These are phyloP conservation scores for Caenorhabditis sulstoni DNA, from an alignment of 2,888 invertebrate genomes.

Conservation along the genomic window DNA sequence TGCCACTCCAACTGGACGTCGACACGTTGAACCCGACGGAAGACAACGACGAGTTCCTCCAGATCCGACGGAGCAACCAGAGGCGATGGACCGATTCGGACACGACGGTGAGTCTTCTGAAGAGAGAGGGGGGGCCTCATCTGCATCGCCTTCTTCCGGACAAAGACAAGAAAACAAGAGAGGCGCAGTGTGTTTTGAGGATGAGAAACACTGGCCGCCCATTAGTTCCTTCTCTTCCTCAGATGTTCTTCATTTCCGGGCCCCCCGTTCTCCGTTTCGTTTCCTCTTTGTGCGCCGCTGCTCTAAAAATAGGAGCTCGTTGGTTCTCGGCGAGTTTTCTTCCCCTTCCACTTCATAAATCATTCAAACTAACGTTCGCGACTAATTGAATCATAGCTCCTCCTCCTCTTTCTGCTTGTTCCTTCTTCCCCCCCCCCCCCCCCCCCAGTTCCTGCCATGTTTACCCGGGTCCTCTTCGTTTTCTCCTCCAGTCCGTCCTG, in stretches of 20 bases:
- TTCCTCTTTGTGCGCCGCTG: too few relatives aligned
- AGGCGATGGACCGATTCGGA: conserved; percentile 66
- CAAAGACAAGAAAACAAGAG: neutral
- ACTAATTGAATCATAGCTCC: conserved; percentile 41
- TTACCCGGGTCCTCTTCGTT: conserved; percentile 13
- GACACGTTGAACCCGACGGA: conserved; percentile 20
- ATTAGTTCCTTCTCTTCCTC: neutral
- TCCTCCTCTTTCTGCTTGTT: conserved; percentile 24
- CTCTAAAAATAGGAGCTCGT: conserved; percentile 16
- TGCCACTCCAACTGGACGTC: conserved; percentile 63
- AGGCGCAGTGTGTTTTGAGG: too few relatives aligned
- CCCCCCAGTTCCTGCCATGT: conserved; percentile 13
- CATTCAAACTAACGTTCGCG: conserved; percentile 17
- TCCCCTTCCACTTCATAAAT: conserved; percentile 22
- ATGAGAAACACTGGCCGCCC: too few relatives aligned
- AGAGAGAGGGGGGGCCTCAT: too few relatives aligned
- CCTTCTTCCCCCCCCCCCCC: too few relatives aligned
- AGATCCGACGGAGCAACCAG: conserved; percentile 53
- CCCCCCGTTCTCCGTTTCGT: conserved; percentile 3
- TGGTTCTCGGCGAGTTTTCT: conserved; percentile 1
- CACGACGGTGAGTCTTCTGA: conserved; percentile 45
- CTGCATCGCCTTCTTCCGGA: neutral
- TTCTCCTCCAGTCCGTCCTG: conserved; percentile 15
- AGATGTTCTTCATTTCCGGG: conserved; percentile 12
- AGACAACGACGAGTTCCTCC: conserved; percentile 45